Conservation (phyloP, 2,888 invertebrate genomes). For the Tinea trinotella region DNA sequence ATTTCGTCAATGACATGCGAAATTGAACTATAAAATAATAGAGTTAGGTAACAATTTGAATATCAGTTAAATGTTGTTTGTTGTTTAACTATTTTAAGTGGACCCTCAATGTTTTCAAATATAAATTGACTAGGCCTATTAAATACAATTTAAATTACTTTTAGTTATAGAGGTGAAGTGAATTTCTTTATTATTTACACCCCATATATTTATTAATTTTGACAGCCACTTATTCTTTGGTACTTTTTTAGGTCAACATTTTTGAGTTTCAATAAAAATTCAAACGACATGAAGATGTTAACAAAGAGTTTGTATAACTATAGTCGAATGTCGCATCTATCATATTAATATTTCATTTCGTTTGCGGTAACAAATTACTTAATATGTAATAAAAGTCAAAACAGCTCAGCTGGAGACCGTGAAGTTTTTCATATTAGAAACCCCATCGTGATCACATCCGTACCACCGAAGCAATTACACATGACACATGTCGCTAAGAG, state of each 20-base stretch:
- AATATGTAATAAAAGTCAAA: conserved; percentile 11
- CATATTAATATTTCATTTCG: background rate
- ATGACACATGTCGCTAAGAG: conserved; percentile 46
- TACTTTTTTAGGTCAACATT: background rate
- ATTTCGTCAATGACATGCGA: background rate
- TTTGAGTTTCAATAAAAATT: background rate
- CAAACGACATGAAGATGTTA: background rate
- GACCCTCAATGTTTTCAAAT: conserved; percentile 18
- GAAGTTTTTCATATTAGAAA: conserved; percentile 13
- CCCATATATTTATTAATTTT: conserved; percentile 9
- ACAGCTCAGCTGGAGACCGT: conserved; percentile 8
- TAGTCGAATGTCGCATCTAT: conserved; percentile 1
- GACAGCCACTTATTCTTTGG: conserved; percentile 1
- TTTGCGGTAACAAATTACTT: conserved; percentile 5
- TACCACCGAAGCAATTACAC: conserved; percentile 53
- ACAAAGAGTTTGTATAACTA: background rate
- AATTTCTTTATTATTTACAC: background rate
- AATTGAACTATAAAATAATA: conserved; percentile 1
- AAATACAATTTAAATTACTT: conserved; percentile 13
- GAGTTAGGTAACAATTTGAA: background rate
- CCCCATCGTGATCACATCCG: conserved; percentile 15
- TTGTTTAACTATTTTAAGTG: conserved; percentile 8
- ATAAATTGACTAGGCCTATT: conserved; percentile 20
- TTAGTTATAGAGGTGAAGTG: background rate
- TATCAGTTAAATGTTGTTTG: background rate